Conservation (phyloP, 2,888 invertebrate genomes). For the Coelinius sp. region DNA sequence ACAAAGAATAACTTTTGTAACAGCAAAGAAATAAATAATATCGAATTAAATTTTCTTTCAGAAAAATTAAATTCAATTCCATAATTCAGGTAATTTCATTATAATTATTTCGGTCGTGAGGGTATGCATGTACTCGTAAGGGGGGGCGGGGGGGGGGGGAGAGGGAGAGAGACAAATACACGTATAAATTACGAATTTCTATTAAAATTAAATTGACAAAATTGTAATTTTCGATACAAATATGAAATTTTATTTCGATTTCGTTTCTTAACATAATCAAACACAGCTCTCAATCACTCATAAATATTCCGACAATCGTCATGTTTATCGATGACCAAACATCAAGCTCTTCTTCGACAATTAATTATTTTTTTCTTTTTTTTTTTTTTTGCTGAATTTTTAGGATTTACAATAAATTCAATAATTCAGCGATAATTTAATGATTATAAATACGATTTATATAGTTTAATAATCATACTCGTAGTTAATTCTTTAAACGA, state of each 20-base stretch:
- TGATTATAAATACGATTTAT: neutral
- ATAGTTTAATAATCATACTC: neutral
- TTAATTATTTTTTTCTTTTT: conserved; percentile 9
- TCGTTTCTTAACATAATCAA: neutral
- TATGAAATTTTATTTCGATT: conserved; percentile 12
- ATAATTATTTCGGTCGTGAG: too few relatives aligned
- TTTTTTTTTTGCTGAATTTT: conserved; percentile 30
- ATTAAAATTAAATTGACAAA: too few relatives aligned
- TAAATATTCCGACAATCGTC: conserved; percentile 13
- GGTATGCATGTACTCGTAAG: too few relatives aligned
- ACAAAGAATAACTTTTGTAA: too few relatives aligned
- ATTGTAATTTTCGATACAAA: conserved; percentile 14
- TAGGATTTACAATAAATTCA: conserved; percentile 18
- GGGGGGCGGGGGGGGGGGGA: too few relatives aligned
- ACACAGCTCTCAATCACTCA: conserved; percentile 9
- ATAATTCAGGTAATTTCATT: too few relatives aligned
- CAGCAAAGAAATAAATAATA: too few relatives aligned
- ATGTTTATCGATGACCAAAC: neutral
- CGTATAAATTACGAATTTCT: neutral
- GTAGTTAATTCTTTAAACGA: neutral
- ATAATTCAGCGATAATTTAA: neutral
- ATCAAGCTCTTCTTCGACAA: neutral
- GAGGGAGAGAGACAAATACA: too few relatives aligned
- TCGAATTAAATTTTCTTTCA: too few relatives aligned
- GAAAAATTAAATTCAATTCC: too few relatives aligned